Base-by-base conservation (phyloP, 2,888 invertebrate genomes). In the Smittia sp. region DNA sequence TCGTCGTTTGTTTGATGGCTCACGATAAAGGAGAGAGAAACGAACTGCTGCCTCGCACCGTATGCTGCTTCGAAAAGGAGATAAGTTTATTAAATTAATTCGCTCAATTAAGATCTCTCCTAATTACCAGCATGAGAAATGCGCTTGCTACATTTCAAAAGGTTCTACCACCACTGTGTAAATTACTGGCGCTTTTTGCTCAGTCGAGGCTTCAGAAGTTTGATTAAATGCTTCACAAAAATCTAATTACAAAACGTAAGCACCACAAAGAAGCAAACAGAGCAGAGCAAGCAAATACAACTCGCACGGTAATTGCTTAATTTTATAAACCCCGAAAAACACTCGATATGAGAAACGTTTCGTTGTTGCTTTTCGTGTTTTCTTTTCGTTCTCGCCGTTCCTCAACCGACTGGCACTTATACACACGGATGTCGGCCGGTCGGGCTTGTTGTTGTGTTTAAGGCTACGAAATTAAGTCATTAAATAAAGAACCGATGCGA, bases 91-190 rank as follows among this genome's bases (percentile, higher is more conserved):
- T 66, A 68, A 68, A 68, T 68, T 68, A 68, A 46, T 46, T 41
- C 46, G 46, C 68, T 68, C 54, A 69, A 69, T 69, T 69, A 69
- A 69, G 69, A 69, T 15, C 41, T 54, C 52, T 69, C 69, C 32
- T 69, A 69, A 69, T 69, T 69, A 69, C 69, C 69, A 52, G 69
- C 69, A 69, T 69, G 69, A 69, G 18, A 69, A 69, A 46, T 46
- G n/a, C n/a, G 46, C 46, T 46, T 11, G 46, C 46, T 38, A 9
- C 38, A 38, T 38, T 38, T 38, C 38, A 38, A 46, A 46, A 46
- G 46, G 15, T 15, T 11, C 15, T 11, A 11, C 38, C 38, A n/a
- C n/a, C n/a, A n/a, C n/a, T 38, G 7, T 38, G 46, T 46, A 46
- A 46, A 46, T 46, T 46, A 46, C 46, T 13, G n/a, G 46, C 46